Evolutionary conservation across 2,797 vertebrate genomes (phyloP).

Genomic region (Miichthys miiuy): DNA sequence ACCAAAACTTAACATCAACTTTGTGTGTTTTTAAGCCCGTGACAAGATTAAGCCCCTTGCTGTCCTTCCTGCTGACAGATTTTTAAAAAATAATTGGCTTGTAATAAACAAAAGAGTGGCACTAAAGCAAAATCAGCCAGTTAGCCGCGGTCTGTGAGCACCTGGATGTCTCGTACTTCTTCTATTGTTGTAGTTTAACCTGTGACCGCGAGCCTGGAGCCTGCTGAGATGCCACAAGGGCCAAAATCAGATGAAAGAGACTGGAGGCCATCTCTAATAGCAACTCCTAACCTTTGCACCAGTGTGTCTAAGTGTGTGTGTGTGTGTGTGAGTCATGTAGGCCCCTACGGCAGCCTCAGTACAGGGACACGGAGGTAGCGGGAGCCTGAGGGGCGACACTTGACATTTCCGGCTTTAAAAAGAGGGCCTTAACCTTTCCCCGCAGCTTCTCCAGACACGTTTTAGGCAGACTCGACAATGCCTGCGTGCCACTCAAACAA

Average conservation of each 20-base stretch:
- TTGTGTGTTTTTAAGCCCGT: not conserved
- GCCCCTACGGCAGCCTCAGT: conserved; percentile 68
- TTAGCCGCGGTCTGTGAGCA: conserved; percentile 17
- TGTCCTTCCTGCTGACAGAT: not conserved
- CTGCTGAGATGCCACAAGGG: conserved; percentile 53
- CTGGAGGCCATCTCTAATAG: conserved; percentile 70
- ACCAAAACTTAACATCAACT: not conserved
- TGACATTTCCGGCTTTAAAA: conserved; percentile 85
- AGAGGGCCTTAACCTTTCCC: conserved; percentile 84
- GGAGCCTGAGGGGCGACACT: conserved; percentile 81
- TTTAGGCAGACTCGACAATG: conserved; percentile 68
- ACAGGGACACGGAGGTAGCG: conserved; percentile 61
- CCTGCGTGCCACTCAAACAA: conserved; percentile 60
- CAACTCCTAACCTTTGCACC: conserved; percentile 75
- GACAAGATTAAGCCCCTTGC: not conserved
- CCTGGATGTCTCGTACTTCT: conserved; percentile 38
- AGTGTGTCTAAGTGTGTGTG: conserved; percentile 35
- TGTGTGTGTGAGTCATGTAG: conserved; percentile 43
- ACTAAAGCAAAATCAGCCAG: not conserved
- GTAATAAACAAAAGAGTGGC: not conserved
- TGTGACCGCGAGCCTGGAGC: conserved; percentile 58
- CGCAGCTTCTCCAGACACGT: conserved; percentile 78
- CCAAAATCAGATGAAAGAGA: conserved; percentile 71
- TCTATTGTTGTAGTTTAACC: conserved; percentile 59
- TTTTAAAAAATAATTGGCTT: not conserved